Percentiles rank a stretch among this genome's conserved stretches.
These are phyloP conservation scores for Campoletis raptor DNA, from an alignment of 2,888 invertebrate genomes.

Conservation along the genomic window DNA sequence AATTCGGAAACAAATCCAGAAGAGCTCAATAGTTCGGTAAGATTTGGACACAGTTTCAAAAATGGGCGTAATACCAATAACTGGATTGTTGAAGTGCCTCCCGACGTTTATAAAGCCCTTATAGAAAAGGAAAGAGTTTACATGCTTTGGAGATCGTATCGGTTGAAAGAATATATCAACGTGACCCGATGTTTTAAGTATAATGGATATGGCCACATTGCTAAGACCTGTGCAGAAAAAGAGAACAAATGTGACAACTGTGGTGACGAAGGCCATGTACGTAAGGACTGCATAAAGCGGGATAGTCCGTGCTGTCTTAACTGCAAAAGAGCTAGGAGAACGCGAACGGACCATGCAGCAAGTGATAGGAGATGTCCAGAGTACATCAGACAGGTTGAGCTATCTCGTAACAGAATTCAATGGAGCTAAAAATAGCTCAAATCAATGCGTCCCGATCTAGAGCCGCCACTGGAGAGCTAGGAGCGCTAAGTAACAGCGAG, in stretches of 20 bases:
- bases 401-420: not conserved
- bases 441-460: slow-evolving; percentile 12
- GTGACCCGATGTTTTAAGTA: slow-evolving; percentile 49
- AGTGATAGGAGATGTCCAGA: slow-evolving; percentile 2
- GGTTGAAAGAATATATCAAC: not conserved
- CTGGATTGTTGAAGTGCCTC: slow-evolving; percentile 17
- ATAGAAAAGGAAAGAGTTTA: not conserved
- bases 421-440: slow-evolving; percentile 9
- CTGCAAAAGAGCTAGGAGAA: not conserved
- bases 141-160: slow-evolving; percentile 24
- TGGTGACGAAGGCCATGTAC: not conserved
- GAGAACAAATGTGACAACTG: slow-evolving; percentile 22
- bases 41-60: not conserved
- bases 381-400: not conserved
- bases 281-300: not conserved
- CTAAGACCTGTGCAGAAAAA: not conserved
- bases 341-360: not conserved
- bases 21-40: not conserved
- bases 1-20: too few species aligned
- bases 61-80: not conserved
- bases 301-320: not conserved
- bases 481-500: not conserved
- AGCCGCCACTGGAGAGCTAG: not conserved
- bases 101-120: not conserved
- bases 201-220: slow-evolving; percentile 31